Percentiles rank a stretch among this genome's conserved stretches.
Evolutionary conservation across 2,113 vertebrate genomes (phyloP).

Genomic region (Pandion haliaetus): DNA sequence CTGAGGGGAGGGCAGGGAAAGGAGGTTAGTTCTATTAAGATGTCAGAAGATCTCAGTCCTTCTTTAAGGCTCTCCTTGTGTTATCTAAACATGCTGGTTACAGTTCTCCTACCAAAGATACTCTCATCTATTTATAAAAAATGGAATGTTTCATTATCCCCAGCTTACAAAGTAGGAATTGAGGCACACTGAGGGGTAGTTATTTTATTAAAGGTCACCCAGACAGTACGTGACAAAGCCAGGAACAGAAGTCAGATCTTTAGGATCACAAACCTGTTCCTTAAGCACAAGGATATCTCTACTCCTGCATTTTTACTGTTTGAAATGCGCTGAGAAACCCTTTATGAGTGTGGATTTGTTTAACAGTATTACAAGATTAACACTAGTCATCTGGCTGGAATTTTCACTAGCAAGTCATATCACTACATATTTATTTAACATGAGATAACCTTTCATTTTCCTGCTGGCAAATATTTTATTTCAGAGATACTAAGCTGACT

Average conservation of each 20-base stretch:
- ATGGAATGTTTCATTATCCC: not conserved
- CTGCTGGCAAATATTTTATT: constrained; percentile 45
- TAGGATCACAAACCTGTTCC: not conserved
- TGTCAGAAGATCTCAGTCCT: not conserved
- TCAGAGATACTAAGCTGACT: constrained; percentile 39
- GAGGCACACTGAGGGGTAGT: not conserved
- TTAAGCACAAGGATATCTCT: not conserved
- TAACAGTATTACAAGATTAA: constrained; percentile 24
- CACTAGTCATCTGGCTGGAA: constrained; percentile 32
- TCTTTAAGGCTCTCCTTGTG: not conserved
- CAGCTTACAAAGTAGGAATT: not conserved
- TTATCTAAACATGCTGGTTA: not conserved
- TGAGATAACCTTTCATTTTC: constrained; percentile 46
- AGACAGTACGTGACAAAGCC: not conserved
- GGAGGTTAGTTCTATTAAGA: not conserved
- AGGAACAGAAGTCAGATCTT: not conserved
- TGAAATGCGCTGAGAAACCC: not conserved
- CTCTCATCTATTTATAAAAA: not conserved
- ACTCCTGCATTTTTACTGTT: not conserved
- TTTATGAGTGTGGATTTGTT: constrained; percentile 17
- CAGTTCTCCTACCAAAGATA: not conserved
- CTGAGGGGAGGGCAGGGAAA: not conserved
- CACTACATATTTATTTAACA: constrained; percentile 29
- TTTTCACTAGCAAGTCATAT: constrained; percentile 40
- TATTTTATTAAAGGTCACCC: not conserved